These are phyloP conservation scores for Saguinus imperator DNA, from an alignment of 2,113 vertebrate genomes.

Conservation along the genomic window DNA sequence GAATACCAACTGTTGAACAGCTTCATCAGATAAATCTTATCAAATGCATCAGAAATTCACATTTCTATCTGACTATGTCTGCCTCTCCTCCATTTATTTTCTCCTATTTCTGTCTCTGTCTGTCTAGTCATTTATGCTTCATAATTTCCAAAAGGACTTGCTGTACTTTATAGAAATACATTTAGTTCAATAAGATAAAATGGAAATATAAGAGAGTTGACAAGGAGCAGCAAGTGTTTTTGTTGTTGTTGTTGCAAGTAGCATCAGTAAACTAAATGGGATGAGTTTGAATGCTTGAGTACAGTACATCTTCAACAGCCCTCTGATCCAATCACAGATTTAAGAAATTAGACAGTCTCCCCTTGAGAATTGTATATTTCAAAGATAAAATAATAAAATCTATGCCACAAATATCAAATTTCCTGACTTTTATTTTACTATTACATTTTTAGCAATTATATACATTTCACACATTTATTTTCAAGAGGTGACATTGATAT, in stretches of 20 bases:
- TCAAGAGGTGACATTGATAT: neutral
- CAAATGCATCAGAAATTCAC: neutral
- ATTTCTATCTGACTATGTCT: neutral
- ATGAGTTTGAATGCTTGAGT: accelerated
- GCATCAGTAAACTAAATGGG: neutral
- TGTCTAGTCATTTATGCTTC: neutral
- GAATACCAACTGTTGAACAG: neutral
- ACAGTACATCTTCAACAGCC: too few relatives aligned
- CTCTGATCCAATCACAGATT: neutral
- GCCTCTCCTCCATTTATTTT: neutral
- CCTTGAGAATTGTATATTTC: neutral
- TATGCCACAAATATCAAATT: neutral
- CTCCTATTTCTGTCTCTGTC: neutral
- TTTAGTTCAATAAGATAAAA: neutral
- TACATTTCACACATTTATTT: slow-evolving; percentile 3
- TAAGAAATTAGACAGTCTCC: neutral
- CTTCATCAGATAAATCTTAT: neutral
- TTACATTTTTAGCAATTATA: neutral
- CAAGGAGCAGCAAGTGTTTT: neutral
- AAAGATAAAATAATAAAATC: neutral
- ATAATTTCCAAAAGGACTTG: neutral
- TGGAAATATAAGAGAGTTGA: neutral
- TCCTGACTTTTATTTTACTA: neutral
- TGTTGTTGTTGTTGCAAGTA: neutral
- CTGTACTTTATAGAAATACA: neutral